Evolutionary conservation across 2,113 vertebrate species (phyloP), one percentile per base, ranked within the genome.

Genomic region (Crotalus tigris): DNA sequence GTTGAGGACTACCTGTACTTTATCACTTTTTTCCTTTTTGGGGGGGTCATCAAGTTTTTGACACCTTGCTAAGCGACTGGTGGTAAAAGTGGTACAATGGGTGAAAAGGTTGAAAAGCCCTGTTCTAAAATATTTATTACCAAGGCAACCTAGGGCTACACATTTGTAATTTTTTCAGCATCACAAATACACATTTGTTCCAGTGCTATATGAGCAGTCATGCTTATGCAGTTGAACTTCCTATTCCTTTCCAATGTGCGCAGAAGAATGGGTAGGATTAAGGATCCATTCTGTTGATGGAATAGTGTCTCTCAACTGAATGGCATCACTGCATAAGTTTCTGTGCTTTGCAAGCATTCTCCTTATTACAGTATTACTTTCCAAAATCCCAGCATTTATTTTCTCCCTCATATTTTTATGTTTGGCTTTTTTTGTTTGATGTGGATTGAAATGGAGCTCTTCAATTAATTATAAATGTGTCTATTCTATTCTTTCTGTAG

Each of bases 401-500:
- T 26, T 1, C 10, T 29, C 93, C 91, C 93, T 91, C 90, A 86
- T 10, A 39, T 87, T 53, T 26, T 87, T 87, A 61, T 24, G 29
- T 54, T 57, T 90, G 53, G 51, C 4, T 21, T 29, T 29, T 55
- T 39, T 23, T 57, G 9, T 57, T 57, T 9, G 5, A 58, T n/a
- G 44, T 46, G 81, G 17, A 85, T 13, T 69, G 21, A 21, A 21
- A 92, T 49, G 54, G 21, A 69, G 33, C 64, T 94, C 92, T 51
- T 90, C 46, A 90, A 10, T 96, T 44, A 53, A 92, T 95, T 93
- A 92, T 53, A 91, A 94, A 90, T 89, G 24, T 2, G 33, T 93
- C 57, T 91, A 95, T 93, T 53, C 92, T 95, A 64, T 96, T 95
- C 97, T 95, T 97, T 89, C 86, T 85, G 93, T 97, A 99, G 99